Evolutionary conservation across 2,113 vertebrate species (phyloP).

Genomic region (Syngnathus scovelli): DNA sequence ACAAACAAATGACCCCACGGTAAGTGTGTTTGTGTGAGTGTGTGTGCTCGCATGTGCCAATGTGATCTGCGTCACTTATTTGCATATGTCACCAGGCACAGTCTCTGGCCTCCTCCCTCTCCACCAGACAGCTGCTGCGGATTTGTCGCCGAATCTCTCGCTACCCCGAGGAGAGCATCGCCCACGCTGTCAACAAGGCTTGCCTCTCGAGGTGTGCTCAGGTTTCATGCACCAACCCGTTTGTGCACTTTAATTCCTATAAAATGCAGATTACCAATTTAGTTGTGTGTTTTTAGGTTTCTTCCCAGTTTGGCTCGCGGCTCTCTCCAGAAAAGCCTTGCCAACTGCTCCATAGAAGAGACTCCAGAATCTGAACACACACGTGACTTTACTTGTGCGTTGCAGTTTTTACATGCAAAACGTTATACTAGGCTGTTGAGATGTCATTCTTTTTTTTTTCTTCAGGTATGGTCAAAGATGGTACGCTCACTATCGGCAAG

Average conservation of each 20-base stretch:
- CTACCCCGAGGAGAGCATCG: slow-evolving; percentile 84
- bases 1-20: slow-evolving; percentile 80
- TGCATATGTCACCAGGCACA: slow-evolving; percentile 72
- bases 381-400: too few relatives aligned
- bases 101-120: slow-evolving; percentile 88
- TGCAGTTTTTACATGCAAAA: too few relatives aligned
- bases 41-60: slow-evolving; percentile 10
- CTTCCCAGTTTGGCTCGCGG: slow-evolving; percentile 85
- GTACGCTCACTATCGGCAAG: slow-evolving; percentile 80
- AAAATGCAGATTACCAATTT: background rate
- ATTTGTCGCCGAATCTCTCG: slow-evolving; percentile 85
- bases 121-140: slow-evolving; percentile 87
- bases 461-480: slow-evolving; percentile 78
- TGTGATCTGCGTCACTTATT: slow-evolving; percentile 1
- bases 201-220: slow-evolving; percentile 87
- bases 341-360: slow-evolving; percentile 74
- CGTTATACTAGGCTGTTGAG: background rate
- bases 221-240: too few relatives aligned
- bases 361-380: slow-evolving; percentile 24
- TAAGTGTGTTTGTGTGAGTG: slow-evolving; percentile 59
- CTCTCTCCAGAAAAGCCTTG: slow-evolving; percentile 82
- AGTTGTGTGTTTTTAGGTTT: slow-evolving; percentile 72
- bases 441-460: background rate
- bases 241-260: background rate
- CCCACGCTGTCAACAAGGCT: slow-evolving; percentile 84